Conservation (phyloP, 23 tunicate genomes). For the Botrylloides violaceus region DNA sequence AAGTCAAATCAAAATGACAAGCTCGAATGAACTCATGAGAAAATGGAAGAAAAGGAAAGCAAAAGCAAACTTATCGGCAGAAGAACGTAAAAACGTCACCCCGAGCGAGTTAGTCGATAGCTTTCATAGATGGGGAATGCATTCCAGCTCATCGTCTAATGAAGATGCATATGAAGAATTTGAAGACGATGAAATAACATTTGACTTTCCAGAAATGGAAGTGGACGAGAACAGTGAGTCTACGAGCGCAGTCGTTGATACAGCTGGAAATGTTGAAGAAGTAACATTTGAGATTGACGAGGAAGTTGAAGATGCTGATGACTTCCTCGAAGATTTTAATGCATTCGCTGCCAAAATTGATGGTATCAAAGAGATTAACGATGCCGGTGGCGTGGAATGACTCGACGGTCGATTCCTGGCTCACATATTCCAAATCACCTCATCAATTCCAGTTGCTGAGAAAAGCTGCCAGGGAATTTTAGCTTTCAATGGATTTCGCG, state of each 20-base stretch:
- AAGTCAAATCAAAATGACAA: neutral
- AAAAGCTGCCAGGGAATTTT: too few relatives aligned
- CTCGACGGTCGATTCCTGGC: too few relatives aligned
- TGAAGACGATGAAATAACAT: neutral
- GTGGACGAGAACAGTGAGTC: conserved; percentile 1
- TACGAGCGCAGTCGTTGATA: neutral
- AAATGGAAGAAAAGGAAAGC: neutral
- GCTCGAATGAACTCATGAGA: neutral
- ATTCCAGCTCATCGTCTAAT: neutral
- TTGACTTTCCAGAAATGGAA: neutral
- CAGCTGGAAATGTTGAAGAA: neutral
- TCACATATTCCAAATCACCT: too few relatives aligned
- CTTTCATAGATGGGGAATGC: neutral
- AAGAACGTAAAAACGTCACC: neutral
- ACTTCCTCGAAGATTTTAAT: conserved; percentile 17
- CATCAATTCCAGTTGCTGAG: too few relatives aligned
- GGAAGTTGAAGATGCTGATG: conserved; percentile 3
- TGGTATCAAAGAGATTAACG: neutral
- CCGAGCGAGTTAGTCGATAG: neutral
- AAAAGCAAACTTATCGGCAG: neutral
- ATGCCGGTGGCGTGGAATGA: neutral
- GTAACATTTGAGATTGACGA: neutral
- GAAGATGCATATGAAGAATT: neutral
- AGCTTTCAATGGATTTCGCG: too few relatives aligned
- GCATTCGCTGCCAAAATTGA: conserved; percentile 9